These are phyloP conservation scores for Ciconia stormi DNA, from an alignment of 2,113 vertebrate species.

Conservation along the genomic window DNA sequence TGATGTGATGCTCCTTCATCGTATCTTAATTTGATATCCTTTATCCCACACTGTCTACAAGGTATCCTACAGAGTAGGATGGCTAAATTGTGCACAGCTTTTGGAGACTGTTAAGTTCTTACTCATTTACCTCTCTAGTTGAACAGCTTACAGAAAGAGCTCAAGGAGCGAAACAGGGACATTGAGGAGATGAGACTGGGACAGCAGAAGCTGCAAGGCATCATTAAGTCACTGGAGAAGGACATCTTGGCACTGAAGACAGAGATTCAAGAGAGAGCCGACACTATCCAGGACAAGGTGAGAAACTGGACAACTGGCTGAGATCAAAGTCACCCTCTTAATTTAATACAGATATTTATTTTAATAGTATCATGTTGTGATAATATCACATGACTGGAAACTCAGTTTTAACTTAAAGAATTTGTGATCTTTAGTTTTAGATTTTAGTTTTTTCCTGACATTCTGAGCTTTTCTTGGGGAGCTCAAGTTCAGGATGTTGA, in stretches of 20 bases:
- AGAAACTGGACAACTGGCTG: background rate
- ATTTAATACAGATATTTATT: background rate
- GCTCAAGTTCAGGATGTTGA: background rate
- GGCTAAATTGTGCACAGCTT: background rate
- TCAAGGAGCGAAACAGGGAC: constrained; percentile 77
- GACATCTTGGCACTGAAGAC: constrained; percentile 84
- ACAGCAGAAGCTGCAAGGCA: constrained; percentile 79
- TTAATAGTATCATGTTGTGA: background rate
- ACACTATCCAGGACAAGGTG: constrained; percentile 89
- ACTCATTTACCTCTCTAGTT: constrained; percentile 70
- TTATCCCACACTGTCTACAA: background rate
- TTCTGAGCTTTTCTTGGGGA: background rate
- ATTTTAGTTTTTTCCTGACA: background rate
- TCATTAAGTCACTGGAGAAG: constrained; percentile 85
- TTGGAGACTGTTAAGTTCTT: background rate
- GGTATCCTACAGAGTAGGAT: background rate
- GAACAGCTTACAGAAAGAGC: constrained; percentile 83
- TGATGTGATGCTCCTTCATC: background rate
- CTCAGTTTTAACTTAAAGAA: background rate
- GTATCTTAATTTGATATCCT: background rate
- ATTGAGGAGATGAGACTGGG: constrained; percentile 81
- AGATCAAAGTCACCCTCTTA: background rate
- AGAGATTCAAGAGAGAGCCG: constrained; percentile 83
- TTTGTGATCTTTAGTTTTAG: background rate
- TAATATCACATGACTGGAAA: background rate